Evolutionary conservation across 2,113 vertebrate species (phyloP).

Genomic region (Anolis sagrei): DNA sequence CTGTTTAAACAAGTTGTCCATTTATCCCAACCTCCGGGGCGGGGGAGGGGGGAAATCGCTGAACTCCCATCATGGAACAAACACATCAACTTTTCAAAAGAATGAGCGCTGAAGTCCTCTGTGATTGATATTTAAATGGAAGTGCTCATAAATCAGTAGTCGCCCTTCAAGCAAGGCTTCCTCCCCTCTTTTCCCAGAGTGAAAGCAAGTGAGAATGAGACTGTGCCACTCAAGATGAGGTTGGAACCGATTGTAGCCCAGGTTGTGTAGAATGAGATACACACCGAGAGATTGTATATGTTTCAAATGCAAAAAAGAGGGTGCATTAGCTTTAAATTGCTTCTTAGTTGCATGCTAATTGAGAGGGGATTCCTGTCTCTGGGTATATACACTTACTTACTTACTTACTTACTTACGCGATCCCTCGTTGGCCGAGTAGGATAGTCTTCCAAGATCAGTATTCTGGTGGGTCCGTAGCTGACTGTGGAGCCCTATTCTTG

Average conservation of each 20-base stretch:
- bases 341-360: too few relatives aligned
- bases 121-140: conserved; percentile 38
- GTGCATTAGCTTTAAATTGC: not conserved
- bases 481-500: too few relatives aligned
- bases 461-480: too few relatives aligned
- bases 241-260: not conserved
- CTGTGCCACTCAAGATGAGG: not conserved
- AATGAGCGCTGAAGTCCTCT: conserved; percentile 46
- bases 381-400: too few relatives aligned
- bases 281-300: too few relatives aligned
- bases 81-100: conserved; percentile 59
- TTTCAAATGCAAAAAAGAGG: too few relatives aligned
- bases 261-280: not conserved
- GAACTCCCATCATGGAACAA: conserved; percentile 1
- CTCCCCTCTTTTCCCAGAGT: not conserved
- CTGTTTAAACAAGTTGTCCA: conserved; percentile 39
- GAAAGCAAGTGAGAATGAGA: rapidly evolving
- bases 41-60: too few relatives aligned
- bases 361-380: too few relatives aligned
- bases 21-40: conserved; percentile 44
- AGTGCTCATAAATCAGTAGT: conserved; percentile 47
- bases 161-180: not conserved
- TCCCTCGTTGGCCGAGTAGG: too few relatives aligned
- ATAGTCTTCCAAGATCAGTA: too few relatives aligned
- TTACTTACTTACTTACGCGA: too few relatives aligned